Evolutionary conservation across 1,140 invertebrate species (phyloP).

Genomic region (Physella acuta): DNA sequence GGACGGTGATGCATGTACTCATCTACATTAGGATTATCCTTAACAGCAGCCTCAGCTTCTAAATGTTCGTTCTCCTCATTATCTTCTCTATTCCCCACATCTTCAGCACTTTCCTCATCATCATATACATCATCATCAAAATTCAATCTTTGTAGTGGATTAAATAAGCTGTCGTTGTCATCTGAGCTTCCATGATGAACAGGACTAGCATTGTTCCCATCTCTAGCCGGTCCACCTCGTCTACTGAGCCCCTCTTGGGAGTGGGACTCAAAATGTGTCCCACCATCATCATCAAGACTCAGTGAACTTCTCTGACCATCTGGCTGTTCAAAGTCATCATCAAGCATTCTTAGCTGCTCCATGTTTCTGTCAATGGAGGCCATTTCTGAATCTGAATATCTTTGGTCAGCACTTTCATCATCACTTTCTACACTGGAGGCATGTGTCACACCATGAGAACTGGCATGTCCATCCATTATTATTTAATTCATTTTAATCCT

Average conservation of each 20-base stretch:
- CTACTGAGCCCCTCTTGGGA: slow-evolving; percentile 15
- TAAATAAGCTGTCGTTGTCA: slow-evolving; percentile 20
- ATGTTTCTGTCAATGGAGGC: not conserved
- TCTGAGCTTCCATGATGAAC: not conserved
- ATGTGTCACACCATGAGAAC: too few relatives aligned
- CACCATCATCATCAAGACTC: slow-evolving; percentile 24
- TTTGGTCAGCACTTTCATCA: not conserved
- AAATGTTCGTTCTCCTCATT: not conserved
- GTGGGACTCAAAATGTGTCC: slow-evolving; percentile 19
- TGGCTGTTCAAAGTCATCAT: slow-evolving; percentile 16
- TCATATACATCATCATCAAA: slow-evolving; percentile 18
- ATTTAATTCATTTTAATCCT: too few relatives aligned
- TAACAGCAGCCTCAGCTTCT: not conserved
- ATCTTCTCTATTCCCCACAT: slow-evolving; percentile 6
- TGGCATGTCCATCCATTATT: not conserved
- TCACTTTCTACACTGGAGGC: not conserved
- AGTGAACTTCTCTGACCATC: slow-evolving; percentile 22
- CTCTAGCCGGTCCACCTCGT: not conserved
- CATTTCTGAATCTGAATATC: not conserved
- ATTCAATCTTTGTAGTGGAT: slow-evolving; percentile 20
- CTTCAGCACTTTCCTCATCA: slow-evolving; percentile 16
- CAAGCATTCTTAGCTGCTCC: not conserved
- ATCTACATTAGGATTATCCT: not conserved
- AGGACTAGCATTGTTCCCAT: not conserved
- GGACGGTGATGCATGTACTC: slow-evolving; percentile 21